Evolutionary conservation across 2,888 invertebrate species (phyloP).

Genomic region (Thymelicus lineola): DNA sequence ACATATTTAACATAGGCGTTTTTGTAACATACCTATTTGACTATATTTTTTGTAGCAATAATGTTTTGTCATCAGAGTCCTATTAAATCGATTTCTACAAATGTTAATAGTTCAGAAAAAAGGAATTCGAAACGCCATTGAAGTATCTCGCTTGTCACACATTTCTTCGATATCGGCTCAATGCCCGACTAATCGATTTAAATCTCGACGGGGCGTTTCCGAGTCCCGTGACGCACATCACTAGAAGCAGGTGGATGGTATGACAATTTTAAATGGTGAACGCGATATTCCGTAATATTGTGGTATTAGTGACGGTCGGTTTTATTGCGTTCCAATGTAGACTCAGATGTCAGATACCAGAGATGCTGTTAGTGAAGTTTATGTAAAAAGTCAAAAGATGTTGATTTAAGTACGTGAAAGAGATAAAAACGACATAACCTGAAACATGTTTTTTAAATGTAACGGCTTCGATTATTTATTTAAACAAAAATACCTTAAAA

Average conservation of each 20-base stretch:
- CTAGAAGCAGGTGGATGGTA: conserved; percentile 61
- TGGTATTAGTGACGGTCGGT: conserved; percentile 62
- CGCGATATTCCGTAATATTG: conserved; percentile 62
- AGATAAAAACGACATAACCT: too few relatives aligned
- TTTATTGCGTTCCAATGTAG: conserved; percentile 49
- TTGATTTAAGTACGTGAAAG: too few relatives aligned
- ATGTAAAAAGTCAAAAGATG: too few relatives aligned
- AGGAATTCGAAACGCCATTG: conserved; percentile 30
- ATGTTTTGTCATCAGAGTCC: neutral
- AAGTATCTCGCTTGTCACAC: conserved; percentile 28
- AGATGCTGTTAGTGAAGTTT: too few relatives aligned
- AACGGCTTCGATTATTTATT: too few relatives aligned
- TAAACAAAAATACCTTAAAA: too few relatives aligned
- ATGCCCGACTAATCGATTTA: conserved; percentile 55
- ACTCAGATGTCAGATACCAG: conserved; percentile 2
- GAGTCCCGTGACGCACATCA: conserved; percentile 49
- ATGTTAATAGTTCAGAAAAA: conserved; percentile 10
- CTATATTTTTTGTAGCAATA: neutral
- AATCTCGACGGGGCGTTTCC: conserved; percentile 61
- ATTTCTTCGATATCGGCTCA: conserved; percentile 44
- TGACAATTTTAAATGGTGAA: conserved; percentile 62
- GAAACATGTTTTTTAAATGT: too few relatives aligned
- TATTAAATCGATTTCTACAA: conserved; percentile 1
- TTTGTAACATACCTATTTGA: neutral
- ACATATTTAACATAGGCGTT: too few relatives aligned